Evolutionary conservation across 2,888 invertebrate species (phyloP), one percentile per base, ranked within the genome.

Genomic region (Tipula helvola): DNA sequence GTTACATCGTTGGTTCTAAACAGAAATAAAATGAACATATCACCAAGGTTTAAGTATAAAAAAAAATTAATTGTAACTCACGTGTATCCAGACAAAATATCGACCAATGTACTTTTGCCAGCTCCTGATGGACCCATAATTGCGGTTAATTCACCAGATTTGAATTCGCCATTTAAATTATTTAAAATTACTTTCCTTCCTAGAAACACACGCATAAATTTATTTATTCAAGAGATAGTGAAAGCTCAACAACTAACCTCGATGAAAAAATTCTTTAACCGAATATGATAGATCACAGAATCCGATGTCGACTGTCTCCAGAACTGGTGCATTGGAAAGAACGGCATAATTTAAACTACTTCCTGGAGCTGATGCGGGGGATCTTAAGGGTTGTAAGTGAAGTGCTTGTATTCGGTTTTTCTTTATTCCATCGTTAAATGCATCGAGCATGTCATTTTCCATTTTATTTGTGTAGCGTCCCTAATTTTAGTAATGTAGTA

Each of bases 61-160:
- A 28, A 28, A 28, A 28, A 36, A 84, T 84, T 13, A 36, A n/a
- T 84, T 84, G 36, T 88, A 87, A 93, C 94, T 94, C 93, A 97
- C 97, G 95, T 96, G 92, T 97, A 97, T 89, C 97, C 97, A 47
- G 97, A 95, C 88, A 98, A 92, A 89, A 98, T 95, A 91, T 97
- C 96, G 94, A 98, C 95, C 87, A 98, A 93, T 2, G 96, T 95
- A 88, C 96, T 96, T 92, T 98, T 98, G 87, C 97, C 96, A 10
- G 96, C 96, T 13, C 98, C 98, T 0, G 97, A 96, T 85, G 97
- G 97, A 39, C 98, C 98, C 93, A 98, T 95, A 89, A 98, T 96
- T 86, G 97, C 97, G 7, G 95, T 95, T 88, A 96, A 91, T 90
- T 96, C 95, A 1, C 96, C 96, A 0, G 95, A 94, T 88, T 93